A percentile compares a stretch with the other conserved stretches of the same genome.
These are phyloP conservation scores for Sterna hirundo DNA, from an alignment of 2,113 vertebrate genomes.

Conservation along the genomic window DNA sequence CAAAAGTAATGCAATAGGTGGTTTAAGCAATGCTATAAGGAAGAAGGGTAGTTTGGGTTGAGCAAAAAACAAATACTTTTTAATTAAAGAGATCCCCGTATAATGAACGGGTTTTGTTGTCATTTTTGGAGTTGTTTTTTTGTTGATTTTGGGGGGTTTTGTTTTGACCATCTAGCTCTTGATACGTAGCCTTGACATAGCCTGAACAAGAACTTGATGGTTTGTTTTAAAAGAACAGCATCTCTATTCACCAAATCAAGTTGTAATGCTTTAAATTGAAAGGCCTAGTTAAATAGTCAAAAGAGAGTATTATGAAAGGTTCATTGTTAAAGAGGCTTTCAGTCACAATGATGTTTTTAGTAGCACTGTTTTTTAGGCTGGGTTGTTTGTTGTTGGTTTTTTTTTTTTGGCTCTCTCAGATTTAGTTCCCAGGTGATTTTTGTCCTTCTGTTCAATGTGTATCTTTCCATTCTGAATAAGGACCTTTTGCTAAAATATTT, in stretches of 20 bases:
- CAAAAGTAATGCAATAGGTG: not conserved
- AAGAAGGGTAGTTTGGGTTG: not conserved
- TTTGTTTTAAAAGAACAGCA: not conserved
- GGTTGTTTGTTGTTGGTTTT: not conserved
- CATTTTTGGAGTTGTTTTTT: not conserved
- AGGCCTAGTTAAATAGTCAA: not conserved
- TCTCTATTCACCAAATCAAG: not conserved
- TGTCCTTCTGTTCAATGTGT: not conserved
- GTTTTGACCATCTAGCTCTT: not conserved
- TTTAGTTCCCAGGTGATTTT: not conserved
- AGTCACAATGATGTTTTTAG: not conserved
- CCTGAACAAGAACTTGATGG: not conserved
- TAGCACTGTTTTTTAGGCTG: not conserved
- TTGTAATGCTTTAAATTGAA: not conserved
- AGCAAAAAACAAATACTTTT: not conserved
- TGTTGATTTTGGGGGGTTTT: too few relatives aligned
- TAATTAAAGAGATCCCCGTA: not conserved
- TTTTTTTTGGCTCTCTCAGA: not conserved
- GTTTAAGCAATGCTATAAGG: not conserved
- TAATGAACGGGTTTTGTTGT: not conserved
- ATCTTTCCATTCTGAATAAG: not conserved
- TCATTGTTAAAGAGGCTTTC: not conserved
- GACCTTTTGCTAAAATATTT: not conserved
- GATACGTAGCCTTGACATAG: accelerated
- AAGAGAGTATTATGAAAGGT: not conserved